Evolutionary conservation across 2,797 vertebrate species (phyloP).

Genomic region (Gobio occitaniae): DNA sequence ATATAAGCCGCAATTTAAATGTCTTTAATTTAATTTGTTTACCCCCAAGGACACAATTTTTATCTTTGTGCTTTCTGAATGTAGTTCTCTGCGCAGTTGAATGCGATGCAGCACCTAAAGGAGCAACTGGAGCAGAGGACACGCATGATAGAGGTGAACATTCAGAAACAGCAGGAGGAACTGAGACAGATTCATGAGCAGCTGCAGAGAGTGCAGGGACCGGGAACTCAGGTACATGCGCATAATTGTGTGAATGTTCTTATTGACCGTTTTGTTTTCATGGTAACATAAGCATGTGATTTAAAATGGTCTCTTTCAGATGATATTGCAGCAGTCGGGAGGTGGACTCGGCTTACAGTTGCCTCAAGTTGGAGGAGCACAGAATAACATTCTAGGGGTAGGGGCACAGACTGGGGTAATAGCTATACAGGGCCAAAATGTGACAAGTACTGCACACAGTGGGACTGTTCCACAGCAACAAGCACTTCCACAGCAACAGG

Average conservation of each 20-base stretch:
- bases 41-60: background rate
- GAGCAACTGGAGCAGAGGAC: slow-evolving; percentile 89
- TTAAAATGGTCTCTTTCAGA: slow-evolving; percentile 72
- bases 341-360: slow-evolving; percentile 89
- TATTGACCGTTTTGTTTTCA: slow-evolving; percentile 39
- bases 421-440: slow-evolving; percentile 85
- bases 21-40: too few relatives aligned
- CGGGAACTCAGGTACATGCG: slow-evolving; percentile 72
- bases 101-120: slow-evolving; percentile 88
- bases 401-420: slow-evolving; percentile 81
- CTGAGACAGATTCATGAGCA: slow-evolving; percentile 87
- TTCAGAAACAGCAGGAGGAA: slow-evolving; percentile 86
- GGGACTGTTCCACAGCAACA: slow-evolving; percentile 81
- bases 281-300: background rate
- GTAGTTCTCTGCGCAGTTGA: slow-evolving; percentile 82
- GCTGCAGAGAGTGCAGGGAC: slow-evolving; percentile 84
- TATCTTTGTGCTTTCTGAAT: slow-evolving; percentile 10
- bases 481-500: slow-evolving; percentile 61
- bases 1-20: background rate
- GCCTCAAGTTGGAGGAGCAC: slow-evolving; percentile 74
- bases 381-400: slow-evolving; percentile 67
- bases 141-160: slow-evolving; percentile 84
- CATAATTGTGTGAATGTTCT: background rate
- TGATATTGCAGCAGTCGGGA: slow-evolving; percentile 91
- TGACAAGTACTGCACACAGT: slow-evolving; percentile 79